Base-by-base conservation (phyloP, 2,888 invertebrate genomes). In the Drosophila ustulata region DNA sequence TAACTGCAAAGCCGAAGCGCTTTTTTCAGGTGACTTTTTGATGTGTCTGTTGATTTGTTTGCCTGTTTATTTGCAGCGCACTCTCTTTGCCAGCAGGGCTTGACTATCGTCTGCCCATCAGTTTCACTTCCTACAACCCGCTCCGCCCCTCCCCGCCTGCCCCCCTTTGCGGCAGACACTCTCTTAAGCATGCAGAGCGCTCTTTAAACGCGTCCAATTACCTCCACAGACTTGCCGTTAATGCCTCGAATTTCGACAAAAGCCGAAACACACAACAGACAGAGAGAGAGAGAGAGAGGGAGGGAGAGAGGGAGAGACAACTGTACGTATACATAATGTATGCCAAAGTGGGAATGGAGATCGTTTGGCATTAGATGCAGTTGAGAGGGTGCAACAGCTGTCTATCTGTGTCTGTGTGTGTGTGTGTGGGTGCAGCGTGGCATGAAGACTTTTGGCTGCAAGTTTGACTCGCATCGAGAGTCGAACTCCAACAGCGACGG, bases 161-260 rank as follows among this genome's bases (percentile, higher is more conserved):
- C 5, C 41, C 8, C 45, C 30, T 13, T 39, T 30, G 9, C 5
- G 8, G 3, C 28, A 47, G 1, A 34, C 57, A 26, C 49, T 13
- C 41, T 30, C 23, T 37, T 7, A 30, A 41, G 5, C 11, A 46
- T 45, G 61, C 50, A 56, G 9, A 28, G 56, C 55, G 66, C 70
- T 45, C 53, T 58, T 75, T 75, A 50, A 75, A 80, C 83, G 85
- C 89, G 85, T 85, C 89, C 87, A 85, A 88, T 88, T 85, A 88
- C 85, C 88, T 87, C 75, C 71, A 68, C 77, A 51, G 81, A 83
- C 89, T 85, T 83, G 83, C 81, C 88, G 84, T 77, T 77, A 83
- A 81, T 85, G 89, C 75, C 84, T 81, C 71, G 66, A 74, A 86
- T 84, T 78, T 86, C 75, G 66, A 80, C 18, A 83, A 88, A 87